Conservation (phyloP, 1,140 invertebrate genomes). For the Heliconius hewitsoni region DNA sequence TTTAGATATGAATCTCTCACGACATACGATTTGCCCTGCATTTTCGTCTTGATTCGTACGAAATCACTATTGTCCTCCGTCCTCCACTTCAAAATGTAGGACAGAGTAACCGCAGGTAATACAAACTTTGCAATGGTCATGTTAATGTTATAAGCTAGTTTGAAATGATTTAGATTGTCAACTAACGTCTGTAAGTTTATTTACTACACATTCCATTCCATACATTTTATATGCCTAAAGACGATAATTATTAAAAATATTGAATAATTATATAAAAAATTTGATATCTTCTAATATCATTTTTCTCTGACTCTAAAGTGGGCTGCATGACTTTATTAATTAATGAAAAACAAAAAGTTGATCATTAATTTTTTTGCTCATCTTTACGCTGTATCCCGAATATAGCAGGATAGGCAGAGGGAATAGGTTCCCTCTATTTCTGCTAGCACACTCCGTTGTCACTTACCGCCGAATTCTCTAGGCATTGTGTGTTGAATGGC, state of each 20-base stretch:
- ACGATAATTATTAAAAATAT: too few relatives aligned
- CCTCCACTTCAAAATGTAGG: slow-evolving; percentile 21
- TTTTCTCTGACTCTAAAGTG: too few relatives aligned
- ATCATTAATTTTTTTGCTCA: too few relatives aligned
- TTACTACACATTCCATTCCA: neutral
- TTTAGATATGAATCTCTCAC: slow-evolving; percentile 25
- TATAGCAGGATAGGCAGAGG: too few relatives aligned
- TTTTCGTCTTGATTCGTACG: slow-evolving; percentile 22
- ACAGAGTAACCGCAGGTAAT: slow-evolving; percentile 22
- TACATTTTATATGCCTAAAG: too few relatives aligned
- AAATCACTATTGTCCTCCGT: slow-evolving; percentile 27
- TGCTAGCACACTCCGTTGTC: too few relatives aligned
- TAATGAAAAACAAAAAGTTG: neutral
- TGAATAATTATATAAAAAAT: too few relatives aligned
- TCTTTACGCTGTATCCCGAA: too few relatives aligned
- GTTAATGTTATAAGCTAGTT: neutral
- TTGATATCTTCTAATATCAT: too few relatives aligned
- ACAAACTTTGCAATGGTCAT: slow-evolving; percentile 15
- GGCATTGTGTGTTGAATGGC: too few relatives aligned
- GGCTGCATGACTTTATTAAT: neutral
- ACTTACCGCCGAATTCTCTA: too few relatives aligned
- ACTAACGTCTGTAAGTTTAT: neutral
- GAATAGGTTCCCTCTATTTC: too few relatives aligned
- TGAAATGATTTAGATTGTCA: neutral
- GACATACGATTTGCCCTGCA: slow-evolving; percentile 12